Base-by-base conservation (phyloP, 2,113 vertebrate genomes). In the Mirza zaza region DNA sequence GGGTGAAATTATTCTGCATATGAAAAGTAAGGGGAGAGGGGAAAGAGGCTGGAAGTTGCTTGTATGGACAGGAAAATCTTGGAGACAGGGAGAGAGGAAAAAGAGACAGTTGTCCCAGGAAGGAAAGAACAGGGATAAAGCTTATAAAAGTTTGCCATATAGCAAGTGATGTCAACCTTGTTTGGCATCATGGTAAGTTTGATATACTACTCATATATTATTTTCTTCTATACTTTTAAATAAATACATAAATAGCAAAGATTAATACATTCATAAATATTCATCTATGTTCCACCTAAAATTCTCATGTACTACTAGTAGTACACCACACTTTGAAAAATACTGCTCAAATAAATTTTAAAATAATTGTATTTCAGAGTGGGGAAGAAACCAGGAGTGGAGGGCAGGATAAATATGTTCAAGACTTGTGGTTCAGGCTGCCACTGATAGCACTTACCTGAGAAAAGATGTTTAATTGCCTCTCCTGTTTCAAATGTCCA, bases 1-100 rank as follows among this genome's bases (percentile, higher is more conserved):
- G 20, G n/a, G 94, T 57, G n/a, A 70, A 75, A 80, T 92, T 94
- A 85, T 63, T 97, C 57, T 90, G 65, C 80, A 55, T 96, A 92
- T 81, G 71, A 96, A 94, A 90, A 86, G 27, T 8, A 32, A 14
- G 68, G 67, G 14, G 32, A 42, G 61, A 77, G 7, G n/a, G n/a
- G 8, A 57, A 96, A 82, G 59, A 82, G 52, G 4, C n/a, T 57
- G n/a, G 67, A 82, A 57, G 32, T 20, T 71, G 42, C 52, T 27
- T 68, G 9, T 29, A 7, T 82, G 25, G 55, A 87, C 42, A 94
- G n/a, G 85, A 93, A 65, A 73, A 82, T 52, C 81, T 63, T 59
- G n/a, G 42, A 90, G 81, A 59, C 42, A 34, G 50, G 23, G 23
- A 36, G 67, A 73, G 11, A 79, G 50, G 25, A 29, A 50, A 36